These are phyloP conservation scores for Xiphias gladius DNA, from an alignment of 2,113 vertebrate genomes.

Conservation along the genomic window DNA sequence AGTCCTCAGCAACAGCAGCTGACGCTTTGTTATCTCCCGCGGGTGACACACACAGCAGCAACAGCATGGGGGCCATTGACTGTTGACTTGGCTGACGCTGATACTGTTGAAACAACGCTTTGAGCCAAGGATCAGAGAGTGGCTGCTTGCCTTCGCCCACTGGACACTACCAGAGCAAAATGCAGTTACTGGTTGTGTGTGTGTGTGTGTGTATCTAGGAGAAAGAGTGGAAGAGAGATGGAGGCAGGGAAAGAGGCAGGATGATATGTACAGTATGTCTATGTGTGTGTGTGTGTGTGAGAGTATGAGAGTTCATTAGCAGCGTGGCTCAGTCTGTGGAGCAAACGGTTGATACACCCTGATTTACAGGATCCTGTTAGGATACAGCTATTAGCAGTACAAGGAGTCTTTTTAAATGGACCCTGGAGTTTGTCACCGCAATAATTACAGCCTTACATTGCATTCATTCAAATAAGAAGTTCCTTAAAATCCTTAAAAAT, in stretches of 20 bases:
- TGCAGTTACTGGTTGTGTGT: constrained; percentile 49
- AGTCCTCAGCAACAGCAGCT: constrained; percentile 28
- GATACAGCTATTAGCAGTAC: neutral
- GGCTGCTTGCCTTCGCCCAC: constrained; percentile 46
- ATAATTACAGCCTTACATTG: neutral
- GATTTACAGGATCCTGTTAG: neutral
- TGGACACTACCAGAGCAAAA: constrained; percentile 60
- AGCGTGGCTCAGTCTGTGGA: neutral
- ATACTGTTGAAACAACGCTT: constrained; percentile 70
- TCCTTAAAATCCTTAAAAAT: neutral
- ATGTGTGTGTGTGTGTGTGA: constrained; percentile 10
- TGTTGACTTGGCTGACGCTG: constrained; percentile 66
- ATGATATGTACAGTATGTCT: neutral
- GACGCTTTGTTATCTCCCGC: constrained; percentile 48
- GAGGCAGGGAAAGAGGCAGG: neutral
- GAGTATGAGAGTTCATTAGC: constrained; percentile 7
- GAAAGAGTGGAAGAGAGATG: neutral
- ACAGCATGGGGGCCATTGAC: constrained; percentile 56
- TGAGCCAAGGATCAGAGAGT: constrained; percentile 71
- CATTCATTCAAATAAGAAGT: neutral
- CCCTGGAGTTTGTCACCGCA: neutral
- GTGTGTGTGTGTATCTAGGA: constrained; percentile 19
- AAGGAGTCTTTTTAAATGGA: neutral
- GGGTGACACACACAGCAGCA: constrained; percentile 39
- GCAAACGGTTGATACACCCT: neutral